Percentiles rank a stretch among this genome's conserved stretches.
Evolutionary conservation across 2,797 vertebrate species (phyloP).

Genomic region (Odontamblyopus lacepedii): DNA sequence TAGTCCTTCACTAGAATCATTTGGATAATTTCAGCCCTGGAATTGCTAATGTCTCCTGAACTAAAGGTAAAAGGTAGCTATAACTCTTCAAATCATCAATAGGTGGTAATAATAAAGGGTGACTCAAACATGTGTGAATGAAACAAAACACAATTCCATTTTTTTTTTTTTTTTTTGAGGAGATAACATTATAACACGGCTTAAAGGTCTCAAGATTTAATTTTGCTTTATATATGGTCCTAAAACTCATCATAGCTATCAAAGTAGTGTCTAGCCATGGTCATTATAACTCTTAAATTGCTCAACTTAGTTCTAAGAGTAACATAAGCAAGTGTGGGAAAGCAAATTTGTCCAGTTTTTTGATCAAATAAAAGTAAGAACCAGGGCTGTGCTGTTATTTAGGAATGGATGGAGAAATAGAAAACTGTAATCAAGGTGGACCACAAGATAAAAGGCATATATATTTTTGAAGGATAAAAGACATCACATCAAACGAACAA

Average conservation of each 20-base stretch:
- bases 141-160: too few relatives aligned
- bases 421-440: constrained; percentile 12
- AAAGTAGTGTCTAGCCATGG: neutral
- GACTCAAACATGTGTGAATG: too few relatives aligned
- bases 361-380: neutral
- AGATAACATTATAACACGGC: too few relatives aligned
- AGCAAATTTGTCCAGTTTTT: neutral
- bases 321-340: neutral
- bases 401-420: neutral
- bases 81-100: too few relatives aligned
- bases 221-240: too few relatives aligned
- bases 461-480: constrained; percentile 22
- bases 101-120: too few relatives aligned
- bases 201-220: too few relatives aligned
- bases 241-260: neutral
- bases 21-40: too few relatives aligned
- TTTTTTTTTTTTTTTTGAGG: too few relatives aligned
- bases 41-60: too few relatives aligned
- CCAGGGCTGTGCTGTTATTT: neutral
- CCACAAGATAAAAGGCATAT: constrained; percentile 22
- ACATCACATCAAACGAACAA: constrained; percentile 31
- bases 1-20: too few relatives aligned
- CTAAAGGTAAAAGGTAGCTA: too few relatives aligned
- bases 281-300: neutral
- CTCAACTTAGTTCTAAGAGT: neutral